Percentiles rank a stretch among this genome's conserved stretches.
Conservation (phyloP, 1,140 invertebrate species). For the Melipona quadrifasciata region DNA sequence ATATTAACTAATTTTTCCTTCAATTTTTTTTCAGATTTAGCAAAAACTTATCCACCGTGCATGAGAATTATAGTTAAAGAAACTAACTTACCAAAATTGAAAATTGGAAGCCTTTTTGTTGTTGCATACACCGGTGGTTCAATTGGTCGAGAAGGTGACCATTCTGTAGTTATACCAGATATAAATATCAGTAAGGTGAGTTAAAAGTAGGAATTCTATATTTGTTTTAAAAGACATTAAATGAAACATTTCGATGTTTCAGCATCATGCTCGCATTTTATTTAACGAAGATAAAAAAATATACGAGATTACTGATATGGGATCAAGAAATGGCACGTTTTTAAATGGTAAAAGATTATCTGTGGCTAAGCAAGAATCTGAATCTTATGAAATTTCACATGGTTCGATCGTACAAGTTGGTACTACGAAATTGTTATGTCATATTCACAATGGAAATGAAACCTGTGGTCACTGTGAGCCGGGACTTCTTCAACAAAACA, state of each 20-base stretch:
- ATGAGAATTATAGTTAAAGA: slow-evolving; percentile 93
- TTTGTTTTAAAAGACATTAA: background rate
- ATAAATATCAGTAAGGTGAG: slow-evolving; percentile 90
- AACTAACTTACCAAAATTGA: slow-evolving; percentile 86
- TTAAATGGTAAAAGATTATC: slow-evolving; percentile 91
- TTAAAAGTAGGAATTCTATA: background rate
- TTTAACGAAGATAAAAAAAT: slow-evolving; percentile 84
- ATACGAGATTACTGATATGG: slow-evolving; percentile 90
- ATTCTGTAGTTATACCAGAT: slow-evolving; percentile 89
- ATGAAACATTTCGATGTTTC: slow-evolving; percentile 52
- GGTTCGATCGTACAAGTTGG: slow-evolving; percentile 89
- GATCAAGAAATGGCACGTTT: slow-evolving; percentile 93
- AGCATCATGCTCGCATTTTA: slow-evolving; percentile 89
- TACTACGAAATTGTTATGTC: slow-evolving; percentile 89
- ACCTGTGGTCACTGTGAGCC: slow-evolving; percentile 96
- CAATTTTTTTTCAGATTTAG: slow-evolving; percentile 85
- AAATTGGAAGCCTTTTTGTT: slow-evolving; percentile 90
- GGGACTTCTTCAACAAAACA: slow-evolving; percentile 84
- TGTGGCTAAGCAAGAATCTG: slow-evolving; percentile 87
- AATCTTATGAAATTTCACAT: slow-evolving; percentile 85
- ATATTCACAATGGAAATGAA: slow-evolving; percentile 91
- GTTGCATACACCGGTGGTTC: slow-evolving; percentile 93
- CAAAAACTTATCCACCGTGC: slow-evolving; percentile 90
- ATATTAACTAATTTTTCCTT: background rate
- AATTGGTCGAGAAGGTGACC: slow-evolving; percentile 90